Percentiles rank a stretch among this genome's conserved stretches.
Evolutionary conservation across 2,888 invertebrate genomes (phyloP).

Genomic region (Epiperipatus broadwayi): DNA sequence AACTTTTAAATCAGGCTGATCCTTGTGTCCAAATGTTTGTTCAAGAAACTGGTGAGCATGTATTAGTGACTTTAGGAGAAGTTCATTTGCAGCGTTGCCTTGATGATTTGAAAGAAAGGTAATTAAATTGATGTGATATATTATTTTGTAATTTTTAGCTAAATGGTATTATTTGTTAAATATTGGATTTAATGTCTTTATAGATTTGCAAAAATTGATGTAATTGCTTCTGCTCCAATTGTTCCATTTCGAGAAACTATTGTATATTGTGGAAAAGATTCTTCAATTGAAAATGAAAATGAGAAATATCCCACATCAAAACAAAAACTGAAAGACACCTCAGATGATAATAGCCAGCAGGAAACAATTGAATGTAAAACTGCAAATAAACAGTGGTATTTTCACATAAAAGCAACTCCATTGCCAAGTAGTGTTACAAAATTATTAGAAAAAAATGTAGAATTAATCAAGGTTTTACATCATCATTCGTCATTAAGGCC

Average conservation of each 20-base stretch:
- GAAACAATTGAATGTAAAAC: constrained; percentile 35
- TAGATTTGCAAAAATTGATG: constrained; percentile 60
- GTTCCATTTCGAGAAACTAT: constrained; percentile 91
- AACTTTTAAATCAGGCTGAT: constrained; percentile 76
- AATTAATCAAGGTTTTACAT: constrained; percentile 47
- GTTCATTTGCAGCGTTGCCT: constrained; percentile 89
- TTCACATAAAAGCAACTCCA: constrained; percentile 55
- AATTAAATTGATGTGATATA: constrained; percentile 11
- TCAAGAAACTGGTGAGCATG: constrained; percentile 85
- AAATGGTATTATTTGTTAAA: constrained; percentile 5
- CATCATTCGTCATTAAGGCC: constrained; percentile 27
- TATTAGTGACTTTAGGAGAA: constrained; percentile 85
- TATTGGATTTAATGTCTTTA: constrained; percentile 21
- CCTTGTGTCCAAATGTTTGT: constrained; percentile 73
- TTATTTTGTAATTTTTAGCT: constrained; percentile 9
- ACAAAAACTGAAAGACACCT: background rate
- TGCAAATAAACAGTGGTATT: constrained; percentile 46
- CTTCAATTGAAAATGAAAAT: constrained; percentile 15
- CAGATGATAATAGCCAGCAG: background rate
- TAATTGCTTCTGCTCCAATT: constrained; percentile 84
- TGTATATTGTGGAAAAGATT: constrained; percentile 34
- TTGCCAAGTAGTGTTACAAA: constrained; percentile 49
- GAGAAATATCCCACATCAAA: constrained; percentile 5
- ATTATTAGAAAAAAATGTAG: constrained; percentile 47
- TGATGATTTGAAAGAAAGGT: constrained; percentile 56